Base-by-base conservation (phyloP, 2,888 invertebrate genomes). In the Hoplodrina ambigua region DNA sequence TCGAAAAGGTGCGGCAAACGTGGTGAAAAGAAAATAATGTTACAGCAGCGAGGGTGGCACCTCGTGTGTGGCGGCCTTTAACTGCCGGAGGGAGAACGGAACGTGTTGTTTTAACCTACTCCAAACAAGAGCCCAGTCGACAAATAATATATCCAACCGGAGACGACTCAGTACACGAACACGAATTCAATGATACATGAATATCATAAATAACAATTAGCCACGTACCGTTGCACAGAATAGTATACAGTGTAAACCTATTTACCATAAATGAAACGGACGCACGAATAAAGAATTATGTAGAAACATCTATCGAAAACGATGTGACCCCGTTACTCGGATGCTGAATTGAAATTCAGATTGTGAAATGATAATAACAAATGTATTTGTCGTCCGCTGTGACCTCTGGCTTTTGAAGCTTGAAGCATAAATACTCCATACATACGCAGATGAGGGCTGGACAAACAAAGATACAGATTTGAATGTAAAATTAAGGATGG, bases 301-400 rank as follows among this genome's bases (percentile, higher is more conserved):
- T 90, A 92, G 89, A 92, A 84, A 90, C 82, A 87, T 90, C 88
- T 89, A 92, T 92, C 87, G 89, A 92, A 92, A 92, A 89, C 89
- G 88, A 90, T 82, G 87, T 94, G 94, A 94, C 95, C 95, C 95
- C 95, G 94, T 94, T 95, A 94, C 90, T 93, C 87, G 89, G 88
- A 87, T 88, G 87, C 85, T 86, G 85, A 88, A 93, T 95, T 94
- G 94, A 95, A 95, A 92, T 95, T 94, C 90, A 94, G 89, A 95
- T 95, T 86, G 82, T 83, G 86, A 88, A 92, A 94, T 93, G 89
- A 92, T 92, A 93, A 92, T 93, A 93, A 90, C 91, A 93, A 93
- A 94, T 93, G 86, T 91, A 89, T 92, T 91, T 90, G 90, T 91
- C 92, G 93, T 92, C 89, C 90, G 90, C 76, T 78, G 81, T 89